phyloP scores from a whole-genome alignment of 2,113 vertebrate genomes.

The Oreochromis tanganicae region DNA sequence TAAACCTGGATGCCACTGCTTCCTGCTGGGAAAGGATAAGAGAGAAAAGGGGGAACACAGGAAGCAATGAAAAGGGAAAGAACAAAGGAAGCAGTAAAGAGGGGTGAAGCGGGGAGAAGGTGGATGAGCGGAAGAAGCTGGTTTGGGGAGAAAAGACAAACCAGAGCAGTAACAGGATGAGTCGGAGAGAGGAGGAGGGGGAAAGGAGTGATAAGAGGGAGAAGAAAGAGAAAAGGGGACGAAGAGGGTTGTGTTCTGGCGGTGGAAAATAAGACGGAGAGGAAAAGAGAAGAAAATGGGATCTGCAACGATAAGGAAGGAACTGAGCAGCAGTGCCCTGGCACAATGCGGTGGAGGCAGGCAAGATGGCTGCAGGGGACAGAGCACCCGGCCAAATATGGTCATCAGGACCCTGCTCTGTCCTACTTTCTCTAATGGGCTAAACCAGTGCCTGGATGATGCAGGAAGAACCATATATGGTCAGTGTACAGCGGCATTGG shows the following conservation, averaged over 20 bases:
- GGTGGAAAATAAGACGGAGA: neutral
- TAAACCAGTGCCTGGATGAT: constrained; percentile 37
- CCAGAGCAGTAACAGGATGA: constrained; percentile 45
- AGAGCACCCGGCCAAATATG: constrained; percentile 62
- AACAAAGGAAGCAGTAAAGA: constrained; percentile 45
- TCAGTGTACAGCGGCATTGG: constrained; percentile 4
- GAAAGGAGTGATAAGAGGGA: constrained; percentile 5
- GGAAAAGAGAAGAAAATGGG: constrained; percentile 12
- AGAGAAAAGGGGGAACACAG: constrained; percentile 15
- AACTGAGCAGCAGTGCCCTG: constrained; percentile 43
- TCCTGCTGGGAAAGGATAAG: constrained; percentile 57
- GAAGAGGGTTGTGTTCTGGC: neutral
- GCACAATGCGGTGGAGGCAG: constrained; percentile 46
- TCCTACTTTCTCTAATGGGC: constrained; percentile 67
- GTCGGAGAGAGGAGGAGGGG: neutral
- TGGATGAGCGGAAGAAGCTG: constrained; percentile 40
- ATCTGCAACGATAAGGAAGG: constrained; percentile 9
- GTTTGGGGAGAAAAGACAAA: constrained; percentile 50
- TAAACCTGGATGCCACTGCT: constrained; percentile 49
- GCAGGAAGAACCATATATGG: constrained; percentile 54
- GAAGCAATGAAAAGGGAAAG: constrained; percentile 44
- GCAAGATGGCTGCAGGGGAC: constrained; percentile 69
- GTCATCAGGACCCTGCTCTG: constrained; percentile 63
- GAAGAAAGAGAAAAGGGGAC: constrained; percentile 28
- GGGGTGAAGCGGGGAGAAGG: constrained; percentile 31